Percentiles rank a stretch among this genome's conserved stretches.
Conservation (phyloP, 2,797 vertebrate genomes). For the Molossus molossus region DNA sequence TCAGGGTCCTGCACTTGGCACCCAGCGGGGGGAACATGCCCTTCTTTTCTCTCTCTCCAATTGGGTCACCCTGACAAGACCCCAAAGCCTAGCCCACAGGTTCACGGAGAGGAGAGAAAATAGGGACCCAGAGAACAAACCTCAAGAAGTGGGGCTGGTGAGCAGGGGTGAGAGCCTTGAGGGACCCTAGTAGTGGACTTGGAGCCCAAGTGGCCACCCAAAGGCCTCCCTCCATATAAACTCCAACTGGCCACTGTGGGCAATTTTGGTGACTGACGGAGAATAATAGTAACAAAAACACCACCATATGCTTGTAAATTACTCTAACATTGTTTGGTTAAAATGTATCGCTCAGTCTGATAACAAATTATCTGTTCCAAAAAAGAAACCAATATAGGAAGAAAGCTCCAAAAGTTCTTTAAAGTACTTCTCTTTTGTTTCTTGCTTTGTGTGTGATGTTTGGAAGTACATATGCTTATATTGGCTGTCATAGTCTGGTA, state of each 20-base stretch:
- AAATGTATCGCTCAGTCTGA: neutral
- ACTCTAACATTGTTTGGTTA: neutral
- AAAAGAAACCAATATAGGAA: neutral
- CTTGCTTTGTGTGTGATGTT: neutral
- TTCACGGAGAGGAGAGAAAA: neutral
- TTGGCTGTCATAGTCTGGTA: neutral
- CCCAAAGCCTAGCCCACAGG: neutral
- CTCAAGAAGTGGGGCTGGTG: neutral
- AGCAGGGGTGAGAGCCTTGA: neutral
- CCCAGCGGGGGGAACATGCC: neutral
- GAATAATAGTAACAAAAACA: neutral
- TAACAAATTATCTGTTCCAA: neutral
- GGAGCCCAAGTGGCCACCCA: neutral
- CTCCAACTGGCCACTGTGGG: rapidly evolving
- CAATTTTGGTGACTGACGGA: neutral
- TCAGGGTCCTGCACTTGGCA: neutral
- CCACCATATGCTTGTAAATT: neutral
- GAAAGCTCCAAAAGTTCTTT: neutral
- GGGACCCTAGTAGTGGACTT: neutral
- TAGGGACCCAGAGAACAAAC: neutral
- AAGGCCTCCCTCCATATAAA: neutral
- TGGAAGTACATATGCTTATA: neutral
- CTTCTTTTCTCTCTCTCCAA: neutral
- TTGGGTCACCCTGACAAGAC: neutral
- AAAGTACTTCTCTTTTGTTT: neutral